Percentiles rank a stretch among this genome's conserved stretches.
phyloP scores from a whole-genome alignment of 2,797 vertebrate species.

The Etheostoma perlongum region DNA sequence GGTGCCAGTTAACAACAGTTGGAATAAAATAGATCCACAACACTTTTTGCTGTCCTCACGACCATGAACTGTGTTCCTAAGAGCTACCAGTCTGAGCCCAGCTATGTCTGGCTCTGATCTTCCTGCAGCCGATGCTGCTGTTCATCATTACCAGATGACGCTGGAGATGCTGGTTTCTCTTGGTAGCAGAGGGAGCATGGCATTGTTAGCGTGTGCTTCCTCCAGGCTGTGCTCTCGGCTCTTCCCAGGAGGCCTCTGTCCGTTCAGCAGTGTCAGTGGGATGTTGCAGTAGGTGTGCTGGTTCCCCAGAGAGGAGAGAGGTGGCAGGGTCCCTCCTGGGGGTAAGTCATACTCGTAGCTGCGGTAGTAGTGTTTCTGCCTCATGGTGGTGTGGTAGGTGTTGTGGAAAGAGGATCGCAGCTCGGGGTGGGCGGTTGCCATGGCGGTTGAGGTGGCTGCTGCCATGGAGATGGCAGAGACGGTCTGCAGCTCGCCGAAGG shows the following conservation, averaged over 20 bases:
- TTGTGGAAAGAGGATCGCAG: constrained; percentile 97
- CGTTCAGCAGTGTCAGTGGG: constrained; percentile 98
- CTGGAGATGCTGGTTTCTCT: constrained; percentile 99
- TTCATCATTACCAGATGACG: constrained; percentile 93
- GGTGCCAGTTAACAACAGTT: constrained; percentile 19
- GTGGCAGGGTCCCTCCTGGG: constrained; percentile 94
- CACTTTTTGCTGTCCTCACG: not conserved
- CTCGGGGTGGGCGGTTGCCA: constrained; percentile 97
- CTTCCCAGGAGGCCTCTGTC: constrained; percentile 96
- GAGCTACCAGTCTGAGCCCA: constrained; percentile 32
- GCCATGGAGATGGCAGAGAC: constrained; percentile 99
- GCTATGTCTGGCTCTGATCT: constrained; percentile 28
- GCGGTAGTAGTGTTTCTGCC: constrained; percentile 99
- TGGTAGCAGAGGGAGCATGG: constrained; percentile 97
- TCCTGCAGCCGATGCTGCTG: constrained; percentile 19
- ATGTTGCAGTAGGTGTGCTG: constrained; percentile 99
- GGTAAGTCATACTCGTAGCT: constrained; percentile 96
- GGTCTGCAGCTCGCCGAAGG: constrained; percentile 98
- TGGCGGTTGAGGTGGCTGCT: constrained; percentile 95
- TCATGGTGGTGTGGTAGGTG: constrained; percentile 97
- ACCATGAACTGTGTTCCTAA: constrained; percentile 25
- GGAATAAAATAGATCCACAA: constrained; percentile 44
- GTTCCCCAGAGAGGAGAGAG: constrained; percentile 95
- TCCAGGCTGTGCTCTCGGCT: constrained; percentile 96
- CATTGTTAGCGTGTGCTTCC: constrained; percentile 97